These are phyloP conservation scores for Dendropsophus ebraccatus DNA, from an alignment of 2,113 vertebrate genomes.

Conservation along the genomic window DNA sequence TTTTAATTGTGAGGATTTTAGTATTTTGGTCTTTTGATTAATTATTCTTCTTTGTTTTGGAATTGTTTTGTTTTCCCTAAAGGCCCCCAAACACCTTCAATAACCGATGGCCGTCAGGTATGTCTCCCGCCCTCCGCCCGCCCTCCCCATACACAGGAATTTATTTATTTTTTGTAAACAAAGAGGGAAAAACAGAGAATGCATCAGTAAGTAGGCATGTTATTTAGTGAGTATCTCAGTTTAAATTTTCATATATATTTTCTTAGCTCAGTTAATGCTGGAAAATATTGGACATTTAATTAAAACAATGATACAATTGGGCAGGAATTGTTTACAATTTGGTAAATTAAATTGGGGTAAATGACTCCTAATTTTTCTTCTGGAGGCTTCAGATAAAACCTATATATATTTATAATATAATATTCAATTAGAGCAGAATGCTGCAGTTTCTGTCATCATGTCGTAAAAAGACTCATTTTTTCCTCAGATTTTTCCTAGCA, in stretches of 20 bases:
- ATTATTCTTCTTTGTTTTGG: no score
- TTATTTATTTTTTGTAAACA: background rate
- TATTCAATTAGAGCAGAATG: constrained; percentile 92
- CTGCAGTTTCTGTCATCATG: constrained; percentile 98
- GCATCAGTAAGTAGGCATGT: background rate
- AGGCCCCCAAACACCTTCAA: no score
- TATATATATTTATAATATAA: constrained; percentile 90
- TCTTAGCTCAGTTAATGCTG: background rate
- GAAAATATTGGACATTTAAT: constrained; percentile 23
- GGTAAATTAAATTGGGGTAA: background rate
- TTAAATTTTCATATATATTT: background rate
- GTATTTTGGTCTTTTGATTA: no score
- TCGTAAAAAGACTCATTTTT: constrained; percentile 97
- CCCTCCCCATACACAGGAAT: no score
- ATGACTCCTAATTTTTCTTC: constrained; percentile 69
- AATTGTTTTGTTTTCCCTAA: no score
- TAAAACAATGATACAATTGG: constrained; percentile 35
- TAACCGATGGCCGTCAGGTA: no score
- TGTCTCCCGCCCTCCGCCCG: no score
- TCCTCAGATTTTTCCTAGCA: constrained; percentile 79
- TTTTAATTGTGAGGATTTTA: no score
- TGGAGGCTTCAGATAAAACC: constrained; percentile 82
- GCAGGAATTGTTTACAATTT: constrained; percentile 21
- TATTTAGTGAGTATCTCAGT: background rate
- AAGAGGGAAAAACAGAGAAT: background rate